Evolutionary conservation across 2,888 invertebrate species (phyloP).

Genomic region (Omphaloscelis lunosa): DNA sequence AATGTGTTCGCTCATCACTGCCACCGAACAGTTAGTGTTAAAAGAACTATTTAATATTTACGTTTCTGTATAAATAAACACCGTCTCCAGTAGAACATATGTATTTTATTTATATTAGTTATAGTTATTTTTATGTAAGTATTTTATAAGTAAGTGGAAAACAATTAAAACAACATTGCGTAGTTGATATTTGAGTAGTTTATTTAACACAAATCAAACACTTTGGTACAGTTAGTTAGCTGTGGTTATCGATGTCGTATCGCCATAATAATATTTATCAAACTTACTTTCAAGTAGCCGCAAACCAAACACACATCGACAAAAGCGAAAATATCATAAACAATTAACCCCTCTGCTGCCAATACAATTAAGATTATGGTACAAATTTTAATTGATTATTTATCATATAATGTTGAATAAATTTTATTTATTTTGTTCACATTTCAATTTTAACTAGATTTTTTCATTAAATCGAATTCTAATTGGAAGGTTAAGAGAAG

Average conservation of each 20-base stretch:
- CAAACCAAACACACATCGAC: slow-evolving; percentile 83
- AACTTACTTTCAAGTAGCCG: slow-evolving; percentile 79
- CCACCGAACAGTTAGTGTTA: slow-evolving; percentile 76
- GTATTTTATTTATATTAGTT: slow-evolving; percentile 57
- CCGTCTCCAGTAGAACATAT: slow-evolving; percentile 74
- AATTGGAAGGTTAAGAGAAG: slow-evolving; percentile 89
- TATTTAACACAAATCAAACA: slow-evolving; percentile 91
- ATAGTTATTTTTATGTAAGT: slow-evolving; percentile 31
- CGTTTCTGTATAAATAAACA: slow-evolving; percentile 81
- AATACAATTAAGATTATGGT: slow-evolving; percentile 65
- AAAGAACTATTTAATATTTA: slow-evolving; percentile 79
- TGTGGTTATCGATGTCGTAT: slow-evolving; percentile 84
- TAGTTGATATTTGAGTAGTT: slow-evolving; percentile 89
- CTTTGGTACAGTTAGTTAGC: slow-evolving; percentile 90
- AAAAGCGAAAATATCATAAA: slow-evolving; percentile 81
- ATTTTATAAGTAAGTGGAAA: slow-evolving; percentile 26
- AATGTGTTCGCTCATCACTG: slow-evolving; percentile 61
- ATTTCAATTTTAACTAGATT: slow-evolving; percentile 79
- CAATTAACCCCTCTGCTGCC: slow-evolving; percentile 69
- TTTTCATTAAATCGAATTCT: slow-evolving; percentile 80
- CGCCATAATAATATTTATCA: slow-evolving; percentile 76
- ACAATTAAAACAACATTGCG: slow-evolving; percentile 80
- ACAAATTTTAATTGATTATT: slow-evolving; percentile 67
- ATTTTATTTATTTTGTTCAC: slow-evolving; percentile 80
- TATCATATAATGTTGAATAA: slow-evolving; percentile 69